These are phyloP conservation scores for Strix aluco DNA, from an alignment of 2,113 vertebrate genomes.

Conservation along the genomic window DNA sequence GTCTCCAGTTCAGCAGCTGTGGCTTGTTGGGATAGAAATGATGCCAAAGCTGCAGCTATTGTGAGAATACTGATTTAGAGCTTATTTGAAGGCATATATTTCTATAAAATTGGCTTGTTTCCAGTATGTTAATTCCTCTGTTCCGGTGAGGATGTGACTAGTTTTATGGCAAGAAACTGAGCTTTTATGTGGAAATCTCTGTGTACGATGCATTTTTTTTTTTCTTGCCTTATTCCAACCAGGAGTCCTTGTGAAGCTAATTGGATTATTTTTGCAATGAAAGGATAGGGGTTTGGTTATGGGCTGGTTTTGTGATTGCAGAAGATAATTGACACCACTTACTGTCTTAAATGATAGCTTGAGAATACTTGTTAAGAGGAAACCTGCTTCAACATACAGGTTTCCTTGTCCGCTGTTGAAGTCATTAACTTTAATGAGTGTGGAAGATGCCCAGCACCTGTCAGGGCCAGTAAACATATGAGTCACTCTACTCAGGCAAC, in stretches of 20 bases:
- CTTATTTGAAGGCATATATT: conserved; percentile 7
- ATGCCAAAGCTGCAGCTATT: not conserved
- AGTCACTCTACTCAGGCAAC: conserved; percentile 19
- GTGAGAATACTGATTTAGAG: not conserved
- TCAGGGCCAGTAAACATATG: conserved; percentile 38
- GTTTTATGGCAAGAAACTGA: conserved; percentile 16
- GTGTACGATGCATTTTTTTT: not conserved
- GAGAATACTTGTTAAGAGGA: not conserved
- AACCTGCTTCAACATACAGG: not conserved
- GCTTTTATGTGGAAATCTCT: conserved; percentile 18
- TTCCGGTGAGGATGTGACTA: conserved; percentile 19
- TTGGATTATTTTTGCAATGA: not conserved
- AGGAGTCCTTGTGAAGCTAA: not conserved
- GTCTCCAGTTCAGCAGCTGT: conserved; percentile 37
- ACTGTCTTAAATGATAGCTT: not conserved
- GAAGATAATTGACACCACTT: not conserved
- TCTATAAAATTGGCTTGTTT: conserved; percentile 35
- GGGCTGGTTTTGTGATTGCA: not conserved
- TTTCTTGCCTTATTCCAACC: not conserved
- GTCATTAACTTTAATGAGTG: conserved; percentile 36
- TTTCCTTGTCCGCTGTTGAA: not conserved
- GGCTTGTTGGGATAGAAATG: conserved; percentile 12
- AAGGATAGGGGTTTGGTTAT: not conserved
- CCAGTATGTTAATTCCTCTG: conserved; percentile 41
- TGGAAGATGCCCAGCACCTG: conserved; percentile 41